Percentiles rank a stretch among this genome's conserved stretches.
These are phyloP conservation scores for Drosophila arizonae DNA, from an alignment of 1,140 invertebrate genomes.

Conservation along the genomic window DNA sequence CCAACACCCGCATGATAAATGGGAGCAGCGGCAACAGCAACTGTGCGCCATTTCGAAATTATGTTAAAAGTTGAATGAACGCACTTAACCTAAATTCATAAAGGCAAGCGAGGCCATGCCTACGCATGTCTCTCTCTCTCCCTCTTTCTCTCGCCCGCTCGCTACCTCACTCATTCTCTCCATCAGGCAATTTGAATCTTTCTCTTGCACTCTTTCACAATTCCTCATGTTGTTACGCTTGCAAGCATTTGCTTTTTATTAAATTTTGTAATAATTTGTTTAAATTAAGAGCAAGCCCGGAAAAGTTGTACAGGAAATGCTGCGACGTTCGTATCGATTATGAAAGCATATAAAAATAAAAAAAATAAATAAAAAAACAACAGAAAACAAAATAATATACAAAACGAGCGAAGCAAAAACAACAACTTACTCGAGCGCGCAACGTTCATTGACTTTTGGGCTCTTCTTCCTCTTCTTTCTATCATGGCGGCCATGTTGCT, in stretches of 20 bases:
- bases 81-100: constrained; percentile 81
- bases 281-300: constrained; percentile 67
- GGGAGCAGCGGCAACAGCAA: constrained; percentile 51
- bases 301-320: constrained; percentile 73
- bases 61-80: constrained; percentile 82
- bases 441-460: constrained; percentile 73
- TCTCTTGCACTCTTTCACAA: neutral
- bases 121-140: constrained; percentile 7
- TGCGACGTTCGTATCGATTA: constrained; percentile 50
- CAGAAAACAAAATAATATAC: neutral
- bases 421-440: constrained; percentile 8
- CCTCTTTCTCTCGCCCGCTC: neutral
- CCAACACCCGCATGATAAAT: constrained; percentile 75
- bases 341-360: constrained; percentile 55
- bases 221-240: constrained; percentile 17
- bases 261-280: constrained; percentile 79
- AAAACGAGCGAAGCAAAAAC: constrained; percentile 4
- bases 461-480: constrained; percentile 30
- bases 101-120: constrained; percentile 50
- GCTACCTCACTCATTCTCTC: neutral
- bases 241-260: constrained; percentile 50
- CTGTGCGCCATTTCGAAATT: constrained; percentile 79
- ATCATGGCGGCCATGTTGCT: constrained; percentile 33
- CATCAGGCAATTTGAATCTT: neutral
- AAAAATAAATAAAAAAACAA: constrained; percentile 10